Evolutionary conservation across 2,113 vertebrate genomes (phyloP).

Genomic region (Channa argus): DNA sequence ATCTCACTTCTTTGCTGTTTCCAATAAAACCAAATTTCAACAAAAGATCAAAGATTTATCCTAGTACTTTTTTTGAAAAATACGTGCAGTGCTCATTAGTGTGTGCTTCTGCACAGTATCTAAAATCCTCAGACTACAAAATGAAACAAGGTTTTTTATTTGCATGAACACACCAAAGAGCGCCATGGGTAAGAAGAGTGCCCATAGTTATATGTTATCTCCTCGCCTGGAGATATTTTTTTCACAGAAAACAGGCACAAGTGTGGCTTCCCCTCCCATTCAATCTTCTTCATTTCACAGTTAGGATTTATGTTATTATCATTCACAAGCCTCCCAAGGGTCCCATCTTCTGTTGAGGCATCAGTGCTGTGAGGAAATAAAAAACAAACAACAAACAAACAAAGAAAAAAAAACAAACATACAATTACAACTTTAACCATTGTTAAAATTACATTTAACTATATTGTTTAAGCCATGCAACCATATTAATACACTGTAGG

Average conservation of each 20-base stretch:
- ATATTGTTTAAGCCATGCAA: too few species aligned
- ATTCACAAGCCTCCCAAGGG: constrained; percentile 59
- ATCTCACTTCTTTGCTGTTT: too few species aligned
- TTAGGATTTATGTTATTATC: constrained; percentile 55
- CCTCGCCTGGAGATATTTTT: constrained; percentile 42
- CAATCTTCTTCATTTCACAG: constrained; percentile 50
- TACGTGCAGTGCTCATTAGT: too few species aligned
- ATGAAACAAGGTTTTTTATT: too few species aligned
- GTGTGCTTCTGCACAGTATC: too few species aligned
- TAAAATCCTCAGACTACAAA: too few species aligned
- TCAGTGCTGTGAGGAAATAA: constrained; percentile 45
- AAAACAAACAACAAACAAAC: neutral
- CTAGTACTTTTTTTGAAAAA: too few species aligned
- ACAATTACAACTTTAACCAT: neutral
- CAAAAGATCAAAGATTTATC: too few species aligned
- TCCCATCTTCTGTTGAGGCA: constrained; percentile 24
- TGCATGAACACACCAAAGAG: constrained; percentile 9
- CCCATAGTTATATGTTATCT: constrained; percentile 49
- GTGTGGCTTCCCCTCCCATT: constrained; percentile 48
- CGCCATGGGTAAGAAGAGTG: constrained; percentile 26
- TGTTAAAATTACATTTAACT: too few species aligned
- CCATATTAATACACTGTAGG: too few species aligned
- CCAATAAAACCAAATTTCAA: too few species aligned
- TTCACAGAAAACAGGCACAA: constrained; percentile 53
- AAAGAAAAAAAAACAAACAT: neutral